Evolutionary conservation across 2,888 invertebrate species (phyloP), one percentile per base, ranked within the genome.

Genomic region (Patella pellucida): DNA sequence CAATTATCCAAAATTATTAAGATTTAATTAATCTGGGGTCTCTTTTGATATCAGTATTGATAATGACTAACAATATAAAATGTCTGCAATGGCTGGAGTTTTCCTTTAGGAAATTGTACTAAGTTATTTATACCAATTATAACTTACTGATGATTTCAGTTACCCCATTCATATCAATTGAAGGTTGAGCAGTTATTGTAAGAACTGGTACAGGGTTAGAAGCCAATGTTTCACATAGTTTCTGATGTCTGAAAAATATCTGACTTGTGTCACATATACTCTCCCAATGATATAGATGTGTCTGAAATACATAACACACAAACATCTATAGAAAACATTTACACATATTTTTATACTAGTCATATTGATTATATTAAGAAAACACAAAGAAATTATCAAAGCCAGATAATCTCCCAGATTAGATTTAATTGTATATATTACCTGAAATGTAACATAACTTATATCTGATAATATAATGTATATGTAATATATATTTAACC

Each of bases 131-230:
- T 41, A 41, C 7, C 1, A 1, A 41, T 41, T 41, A 41, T 41
- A 41, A 82, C 87, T 82, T 82, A 88, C 88, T 83, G 54, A 88
- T 83, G 54, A 88, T 80, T 71, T 87, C 86, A 69, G 85, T 86
- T 68, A 83, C 79, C 14, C 88, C 87, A 50, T 75, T 81, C 78
- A 81, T 83, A 14, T 79, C 74, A 2, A 82, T 74, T 41, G 82
- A 83, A 1, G 90, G 90, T 75, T 85, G 83, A 31, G 91, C 90
- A 2, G 96, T 95, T 74, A 96, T 93, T 3, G 96, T 96, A 31
- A 96, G 89, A 71, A 96, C 86, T 52, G 95, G 95, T 69, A 95
- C 93, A 85, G 94, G 93, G 89, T 96, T 96, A 79, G 93, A 94
- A 84, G 94, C 94, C 54, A 95, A 91, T 15, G 95, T 94, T 82